phyloP scores from a whole-genome alignment of 2,888 invertebrate species.

The Patella ulyssiponensis region DNA sequence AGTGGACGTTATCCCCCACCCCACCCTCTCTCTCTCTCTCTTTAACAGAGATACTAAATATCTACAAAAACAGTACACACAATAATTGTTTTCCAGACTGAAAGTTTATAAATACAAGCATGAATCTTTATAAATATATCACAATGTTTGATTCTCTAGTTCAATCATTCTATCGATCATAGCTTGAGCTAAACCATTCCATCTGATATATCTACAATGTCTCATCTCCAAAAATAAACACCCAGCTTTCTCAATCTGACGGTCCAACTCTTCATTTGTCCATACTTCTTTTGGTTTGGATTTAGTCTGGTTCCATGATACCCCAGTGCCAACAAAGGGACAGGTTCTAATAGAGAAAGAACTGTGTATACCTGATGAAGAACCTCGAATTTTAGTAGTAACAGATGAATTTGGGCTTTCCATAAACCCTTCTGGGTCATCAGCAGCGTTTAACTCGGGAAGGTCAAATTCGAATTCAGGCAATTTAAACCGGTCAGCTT shows the following conservation, averaged over 20 bases:
- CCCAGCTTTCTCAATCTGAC: neutral
- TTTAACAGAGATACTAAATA: too few relatives aligned
- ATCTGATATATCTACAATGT: constrained; percentile 22
- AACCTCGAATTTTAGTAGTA: neutral
- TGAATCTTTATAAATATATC: neutral
- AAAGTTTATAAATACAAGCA: too few relatives aligned
- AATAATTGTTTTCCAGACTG: too few relatives aligned
- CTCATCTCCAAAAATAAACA: constrained; percentile 23
- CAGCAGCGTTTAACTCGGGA: neutral
- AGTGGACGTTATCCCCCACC: too few relatives aligned
- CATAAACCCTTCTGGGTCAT: neutral
- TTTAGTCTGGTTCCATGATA: constrained; percentile 16
- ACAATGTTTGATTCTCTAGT: constrained; percentile 10
- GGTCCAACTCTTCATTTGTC: constrained; percentile 19
- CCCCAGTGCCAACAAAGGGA: constrained; percentile 1
- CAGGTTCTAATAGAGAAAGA: neutral
- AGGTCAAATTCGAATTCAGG: neutral
- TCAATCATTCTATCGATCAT: constrained; percentile 21
- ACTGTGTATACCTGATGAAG: neutral
- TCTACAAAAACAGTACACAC: too few relatives aligned
- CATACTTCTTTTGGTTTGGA: neutral
- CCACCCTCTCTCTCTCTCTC: too few relatives aligned
- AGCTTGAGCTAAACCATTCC: constrained; percentile 19
- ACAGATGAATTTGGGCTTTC: neutral
- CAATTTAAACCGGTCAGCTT: neutral